Base-by-base conservation (phyloP, 1,140 invertebrate species). In the Trichonephila clavipes region DNA sequence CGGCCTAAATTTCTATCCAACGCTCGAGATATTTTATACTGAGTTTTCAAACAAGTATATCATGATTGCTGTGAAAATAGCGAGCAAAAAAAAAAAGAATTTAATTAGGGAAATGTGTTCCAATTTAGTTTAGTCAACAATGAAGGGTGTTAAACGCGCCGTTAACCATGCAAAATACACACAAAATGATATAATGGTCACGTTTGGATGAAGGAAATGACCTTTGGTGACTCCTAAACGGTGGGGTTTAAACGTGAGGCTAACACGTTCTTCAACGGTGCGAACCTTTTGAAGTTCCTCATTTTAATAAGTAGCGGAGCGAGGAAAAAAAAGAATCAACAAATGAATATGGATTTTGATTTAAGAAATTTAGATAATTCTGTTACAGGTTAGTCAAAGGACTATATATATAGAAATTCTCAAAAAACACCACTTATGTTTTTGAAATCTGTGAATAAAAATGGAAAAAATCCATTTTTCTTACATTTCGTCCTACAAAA, bases 51-150 rank as follows among this genome's bases (percentile, higher is more conserved):
- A 34, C 72, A 77, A 77, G 77, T 59, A 12, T 44, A 19, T 19
- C 77, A 51, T n/a, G 44, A 21, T 18, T 40, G 44, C 18, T n/a
- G n/a, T 0, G 82, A 83, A n/a, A 59, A 44, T 83, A 21, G 44
- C 21, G n/a, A 83, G 19, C 21, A 12, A 18, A 59, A 2, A 12
- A 21, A 83, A 24, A 83, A 24, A 24, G 51, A 83, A 83, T 83
- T 83, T 83, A 83, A 83, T 83, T 83, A 83, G 82, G 82, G 82
- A 83, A 83, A 83, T 83, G 82, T 59, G 82, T 83, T 83, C 82
- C 82, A 51, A 83, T 58, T 83, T 83, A 24, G 18, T n/a, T 19
- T 10, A 18, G 40, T 83, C 44, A 58, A 83, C 82, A 83, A 83
- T 59, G 44, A 58, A 83, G 44, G 82, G 82, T 83, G 82, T 83